A percentile compares a stretch with the other conserved stretches of the same genome.
phyloP scores from a whole-genome alignment of 2,888 invertebrate genomes.

The Agrotis puta region DNA sequence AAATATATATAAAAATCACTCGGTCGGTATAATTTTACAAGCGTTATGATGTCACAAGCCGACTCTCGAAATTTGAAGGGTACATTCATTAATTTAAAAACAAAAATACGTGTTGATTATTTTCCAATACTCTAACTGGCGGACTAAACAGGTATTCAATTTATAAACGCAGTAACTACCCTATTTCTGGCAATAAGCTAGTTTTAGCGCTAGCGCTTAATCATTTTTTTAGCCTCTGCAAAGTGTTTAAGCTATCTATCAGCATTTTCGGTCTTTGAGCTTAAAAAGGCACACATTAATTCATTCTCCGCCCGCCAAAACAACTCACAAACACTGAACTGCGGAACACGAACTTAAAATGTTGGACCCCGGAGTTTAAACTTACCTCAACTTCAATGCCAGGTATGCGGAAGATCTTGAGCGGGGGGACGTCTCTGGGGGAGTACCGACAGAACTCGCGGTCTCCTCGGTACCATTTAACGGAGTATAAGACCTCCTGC shows the following conservation, averaged over 20 bases:
- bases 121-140: too few species aligned
- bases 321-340: conserved; percentile 15
- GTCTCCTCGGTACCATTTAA: conserved; percentile 93
- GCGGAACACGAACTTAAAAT: conserved; percentile 23
- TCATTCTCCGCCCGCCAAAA: background rate
- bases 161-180: too few species aligned
- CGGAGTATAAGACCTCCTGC: conserved; percentile 92
- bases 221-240: too few species aligned
- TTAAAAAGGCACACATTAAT: background rate
- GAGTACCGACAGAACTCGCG: conserved; percentile 93
- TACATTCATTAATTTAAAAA: too few species aligned
- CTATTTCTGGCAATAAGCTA: too few species aligned
- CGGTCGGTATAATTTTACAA: too few species aligned
- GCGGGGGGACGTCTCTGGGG: conserved; percentile 92
- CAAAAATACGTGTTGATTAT: too few species aligned
- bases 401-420: conserved; percentile 92
- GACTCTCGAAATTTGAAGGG: too few species aligned
- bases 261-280: background rate
- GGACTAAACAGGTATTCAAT: too few species aligned
- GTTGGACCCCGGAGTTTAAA: conserved; percentile 49
- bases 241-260: background rate
- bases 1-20: too few species aligned
- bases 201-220: too few species aligned
- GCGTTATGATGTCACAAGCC: too few species aligned
- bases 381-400: conserved; percentile 92